These are phyloP conservation scores for Xylocopa sonorina DNA, from an alignment of 1,140 invertebrate genomes.

Conservation along the genomic window DNA sequence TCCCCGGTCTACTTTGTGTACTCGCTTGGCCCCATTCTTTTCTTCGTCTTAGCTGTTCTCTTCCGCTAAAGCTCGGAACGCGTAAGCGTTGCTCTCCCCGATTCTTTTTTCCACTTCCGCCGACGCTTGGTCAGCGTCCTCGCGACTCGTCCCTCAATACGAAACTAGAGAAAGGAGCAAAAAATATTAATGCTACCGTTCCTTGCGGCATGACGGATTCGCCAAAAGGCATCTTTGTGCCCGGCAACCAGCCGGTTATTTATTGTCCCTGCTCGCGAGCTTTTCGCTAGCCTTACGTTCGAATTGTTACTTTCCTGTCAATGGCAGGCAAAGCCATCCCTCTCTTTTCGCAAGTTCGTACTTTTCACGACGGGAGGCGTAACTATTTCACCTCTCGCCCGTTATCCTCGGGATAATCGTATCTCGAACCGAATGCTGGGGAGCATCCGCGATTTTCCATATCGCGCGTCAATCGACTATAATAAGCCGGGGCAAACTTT, in stretches of 20 bases:
- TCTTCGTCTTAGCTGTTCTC: background rate
- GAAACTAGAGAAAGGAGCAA: background rate
- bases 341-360: no score
- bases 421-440: background rate
- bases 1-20: conserved; percentile 12
- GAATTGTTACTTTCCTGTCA: background rate
- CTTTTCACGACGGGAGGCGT: no score
- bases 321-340: background rate
- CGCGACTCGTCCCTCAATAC: background rate
- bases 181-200: conserved; percentile 4
- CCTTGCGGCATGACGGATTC: background rate
- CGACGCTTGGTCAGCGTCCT: conserved; percentile 18
- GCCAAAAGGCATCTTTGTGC: background rate
- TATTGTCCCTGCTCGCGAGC: background rate
- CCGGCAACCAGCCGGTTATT: background rate
- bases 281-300: background rate
- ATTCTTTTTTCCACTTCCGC: background rate
- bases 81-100: background rate
- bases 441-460: no score
- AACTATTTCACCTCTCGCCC: no score
- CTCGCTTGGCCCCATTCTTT: conserved; percentile 26
- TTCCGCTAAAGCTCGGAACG: background rate
- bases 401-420: background rate
- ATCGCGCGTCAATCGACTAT: no score
- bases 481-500: no score